Base-by-base conservation (phyloP, 2,113 vertebrate species). In the Puffinus mauretanicus region DNA sequence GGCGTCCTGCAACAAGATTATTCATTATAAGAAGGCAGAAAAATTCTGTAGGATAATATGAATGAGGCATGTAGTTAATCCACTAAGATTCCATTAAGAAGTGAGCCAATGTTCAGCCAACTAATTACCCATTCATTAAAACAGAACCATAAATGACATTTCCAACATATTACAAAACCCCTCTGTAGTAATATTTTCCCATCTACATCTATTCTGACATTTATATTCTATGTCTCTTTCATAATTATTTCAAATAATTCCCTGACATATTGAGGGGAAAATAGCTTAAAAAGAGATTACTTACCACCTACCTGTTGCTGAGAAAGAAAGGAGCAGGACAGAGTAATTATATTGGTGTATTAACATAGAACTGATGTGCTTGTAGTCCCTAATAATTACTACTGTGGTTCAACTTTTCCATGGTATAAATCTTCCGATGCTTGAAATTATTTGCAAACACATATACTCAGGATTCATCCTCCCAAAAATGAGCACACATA, bases 121-220 rank as follows among this genome's bases (percentile, higher is more conserved):
- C 90, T 97, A 97, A 97, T 97, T 97, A 97, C 49, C 79, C 90
- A 94, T 97, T 97, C 96, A 97, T 97, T 97, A 97, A 96, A 95
- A 94, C 61, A 90, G 93, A 97, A 96, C 95, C 94, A 96, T 91
- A 95, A 97, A 96, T 97, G 94, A 97, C 94, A 97, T 95, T 95
- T 95, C 75, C 94, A 96, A 94, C 95, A 91, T 94, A 95, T 95
- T 96, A 94, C 76, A 91, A 95, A 95, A 47, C 64, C 69, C 49
- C 64, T 96, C 88, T 83, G 62, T 73, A 91, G 93, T 92, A 96
- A 96, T 97, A 95, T 95, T 96, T 96, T 88, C 72, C 84, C 84
- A 94, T 96, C 84, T 90, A 93, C 94, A 97, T 96, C 96, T 95
- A 92, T 65, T 91, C 96, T 95, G 97, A 96, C 95, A 97, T 95